Evolutionary conservation across 2,888 invertebrate species (phyloP), one percentile per base, ranked within the genome.

Genomic region (Thymelicus acteon): DNA sequence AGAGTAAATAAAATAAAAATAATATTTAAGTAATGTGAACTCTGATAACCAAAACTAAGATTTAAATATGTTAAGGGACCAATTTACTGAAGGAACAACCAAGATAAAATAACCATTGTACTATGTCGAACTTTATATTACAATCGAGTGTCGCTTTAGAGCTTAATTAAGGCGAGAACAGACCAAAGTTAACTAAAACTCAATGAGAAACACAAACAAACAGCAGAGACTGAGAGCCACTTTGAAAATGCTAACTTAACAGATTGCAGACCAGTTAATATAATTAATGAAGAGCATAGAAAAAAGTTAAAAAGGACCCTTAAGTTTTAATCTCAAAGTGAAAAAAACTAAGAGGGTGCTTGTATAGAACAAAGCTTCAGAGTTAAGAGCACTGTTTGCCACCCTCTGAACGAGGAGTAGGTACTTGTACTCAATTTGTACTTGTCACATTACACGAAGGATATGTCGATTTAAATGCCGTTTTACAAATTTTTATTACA

Each of bases 101-200:
- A 12, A 44, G 12, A 12, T 44, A 44, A 44, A 12, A 10, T 44
- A 44, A 44, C 8, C 6, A 52, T 52, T 52, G 52, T 52, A 44
- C 10, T 12, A 49, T 24, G 31, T 54, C 13, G 15, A 40, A 19
- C 12, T n/a, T 31, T 68, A 54, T 10, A 44, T 68, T 40, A 31
- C 49, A 39, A 19, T 31, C 12, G 8, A 54, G 61, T 63, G 54
- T 63, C 47, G 58, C 48, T 49, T 24, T 48, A 48, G 49, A 40
- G 58, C 39, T 63, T 69, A 63, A 69, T 69, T 69, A 62, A 62
- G 57, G n/a, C 63, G 69, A 63, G 48, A 13, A 61, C 54, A n/a
- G 47, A 52, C 68, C 40, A 12, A 58, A 57, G 54, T 68, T 62
- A 24, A 39, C 39, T 63, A 44, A 12, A 68, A 61, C 67, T 61